A percentile compares a stretch with the other conserved stretches of the same genome.
phyloP scores from a whole-genome alignment of 2,113 vertebrate species.

The Nothobranchius furzeri region DNA sequence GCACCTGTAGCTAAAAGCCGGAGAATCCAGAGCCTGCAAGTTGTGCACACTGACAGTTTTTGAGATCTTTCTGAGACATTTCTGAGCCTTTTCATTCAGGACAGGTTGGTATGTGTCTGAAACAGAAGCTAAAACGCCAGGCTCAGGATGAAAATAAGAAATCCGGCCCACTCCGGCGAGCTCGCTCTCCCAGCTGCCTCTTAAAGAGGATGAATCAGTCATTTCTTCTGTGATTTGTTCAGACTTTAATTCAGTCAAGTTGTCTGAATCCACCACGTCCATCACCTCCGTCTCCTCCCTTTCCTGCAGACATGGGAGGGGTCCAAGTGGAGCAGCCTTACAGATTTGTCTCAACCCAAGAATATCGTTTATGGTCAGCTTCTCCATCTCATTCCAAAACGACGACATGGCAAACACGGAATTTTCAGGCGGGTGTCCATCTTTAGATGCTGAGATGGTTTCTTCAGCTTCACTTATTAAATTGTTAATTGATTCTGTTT shows the following conservation, averaged over 20 bases:
- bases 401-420: conserved; percentile 77
- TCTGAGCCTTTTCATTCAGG: conserved; percentile 37
- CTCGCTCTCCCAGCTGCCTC: conserved; percentile 57
- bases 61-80: conserved; percentile 54
- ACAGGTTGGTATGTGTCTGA: conserved; percentile 33
- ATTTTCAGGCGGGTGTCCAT: conserved; percentile 27
- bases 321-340: conserved; percentile 20
- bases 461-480: neutral
- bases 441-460: neutral
- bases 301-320: conserved; percentile 56
- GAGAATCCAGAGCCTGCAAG: conserved; percentile 60
- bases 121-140: conserved; percentile 31
- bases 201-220: conserved; percentile 20
- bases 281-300: conserved; percentile 29
- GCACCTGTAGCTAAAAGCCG: conserved; percentile 10
- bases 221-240: conserved; percentile 26
- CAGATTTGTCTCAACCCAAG: conserved; percentile 58
- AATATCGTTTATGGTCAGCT: conserved; percentile 82
- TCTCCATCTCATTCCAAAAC: conserved; percentile 83
- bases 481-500: conserved; percentile 11
- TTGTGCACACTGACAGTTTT: conserved; percentile 75
- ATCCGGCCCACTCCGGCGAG: conserved; percentile 2
- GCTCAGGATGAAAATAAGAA: conserved; percentile 28
- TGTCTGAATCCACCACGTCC: conserved; percentile 51
- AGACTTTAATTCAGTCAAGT: conserved; percentile 47